A percentile compares a stretch with the other conserved stretches of the same genome.
Evolutionary conservation across 2,113 vertebrate genomes (phyloP).

Genomic region (Epinephelus lanceolatus): DNA sequence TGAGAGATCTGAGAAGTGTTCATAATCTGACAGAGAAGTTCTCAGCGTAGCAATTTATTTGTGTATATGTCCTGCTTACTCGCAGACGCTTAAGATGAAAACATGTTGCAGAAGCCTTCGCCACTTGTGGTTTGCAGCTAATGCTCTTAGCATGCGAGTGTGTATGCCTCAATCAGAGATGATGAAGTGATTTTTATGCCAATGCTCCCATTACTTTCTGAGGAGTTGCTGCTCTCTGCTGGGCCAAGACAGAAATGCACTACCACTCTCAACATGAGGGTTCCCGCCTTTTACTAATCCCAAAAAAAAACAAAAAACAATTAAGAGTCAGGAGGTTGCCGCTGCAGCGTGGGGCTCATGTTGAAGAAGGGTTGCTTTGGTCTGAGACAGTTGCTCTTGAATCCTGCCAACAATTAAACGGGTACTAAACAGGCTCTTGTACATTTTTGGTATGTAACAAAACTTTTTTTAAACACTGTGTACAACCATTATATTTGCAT

Average conservation of each 20-base stretch:
- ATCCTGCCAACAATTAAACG: slow-evolving; percentile 62
- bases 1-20: slow-evolving; percentile 8
- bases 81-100: slow-evolving; percentile 45
- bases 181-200: slow-evolving; percentile 50
- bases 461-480: slow-evolving; percentile 53
- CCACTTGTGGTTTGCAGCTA: slow-evolving; percentile 62
- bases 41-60: slow-evolving; percentile 20
- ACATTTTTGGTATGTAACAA: slow-evolving; percentile 48
- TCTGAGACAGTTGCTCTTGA: slow-evolving; percentile 41
- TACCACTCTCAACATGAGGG: slow-evolving; percentile 17
- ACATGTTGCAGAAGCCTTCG: slow-evolving; percentile 49
- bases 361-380: neutral
- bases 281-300: slow-evolving; percentile 21
- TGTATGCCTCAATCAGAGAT: slow-evolving; percentile 57
- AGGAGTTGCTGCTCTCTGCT: slow-evolving; percentile 67
- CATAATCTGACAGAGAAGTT: slow-evolving; percentile 23
- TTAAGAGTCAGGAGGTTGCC: neutral
- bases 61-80: slow-evolving; percentile 47
- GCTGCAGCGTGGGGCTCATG: neutral
- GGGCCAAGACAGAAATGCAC: slow-evolving; percentile 59
- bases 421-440: slow-evolving; percentile 46
- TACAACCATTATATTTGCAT: slow-evolving; percentile 52
- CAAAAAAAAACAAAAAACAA: slow-evolving; percentile 9
- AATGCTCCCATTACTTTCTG: slow-evolving; percentile 29
- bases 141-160: slow-evolving; percentile 70